These are phyloP conservation scores for Hiodon alosoides DNA, from an alignment of 2,113 vertebrate genomes.

Conservation along the genomic window DNA sequence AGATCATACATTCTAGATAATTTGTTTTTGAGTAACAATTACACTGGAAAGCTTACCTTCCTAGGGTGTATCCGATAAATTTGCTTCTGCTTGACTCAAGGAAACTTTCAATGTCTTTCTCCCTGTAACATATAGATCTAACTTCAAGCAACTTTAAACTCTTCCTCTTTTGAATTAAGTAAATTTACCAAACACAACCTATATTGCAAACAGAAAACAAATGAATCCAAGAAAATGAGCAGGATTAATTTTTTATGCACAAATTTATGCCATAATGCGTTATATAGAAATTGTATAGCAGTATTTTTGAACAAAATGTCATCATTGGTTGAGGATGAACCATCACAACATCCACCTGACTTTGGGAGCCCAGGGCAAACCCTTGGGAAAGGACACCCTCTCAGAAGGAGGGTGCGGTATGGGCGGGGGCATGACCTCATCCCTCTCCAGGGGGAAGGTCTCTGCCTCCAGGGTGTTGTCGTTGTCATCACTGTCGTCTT, in stretches of 20 bases:
- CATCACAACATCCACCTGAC: conserved; percentile 74
- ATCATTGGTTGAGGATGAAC: too few relatives aligned
- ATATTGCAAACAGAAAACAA: too few relatives aligned
- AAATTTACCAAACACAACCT: too few relatives aligned
- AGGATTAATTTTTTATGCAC: not conserved
- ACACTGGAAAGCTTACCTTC: conserved; percentile 66
- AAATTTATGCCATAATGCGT: too few relatives aligned
- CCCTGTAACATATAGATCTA: conserved; percentile 57
- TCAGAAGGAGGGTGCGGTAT: conserved; percentile 81
- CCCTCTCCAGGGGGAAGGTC: conserved; percentile 84
- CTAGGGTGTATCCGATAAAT: conserved; percentile 94
- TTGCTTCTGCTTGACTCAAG: conserved; percentile 96
- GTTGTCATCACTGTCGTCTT: conserved; percentile 89
- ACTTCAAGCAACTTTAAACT: too few relatives aligned
- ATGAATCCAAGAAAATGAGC: too few relatives aligned
- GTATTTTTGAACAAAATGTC: too few relatives aligned
- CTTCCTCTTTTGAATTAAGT: too few relatives aligned
- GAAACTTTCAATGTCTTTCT: conserved; percentile 97
- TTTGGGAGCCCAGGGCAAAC: conserved; percentile 95
- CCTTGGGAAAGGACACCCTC: conserved; percentile 87
- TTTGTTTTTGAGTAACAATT: not conserved
- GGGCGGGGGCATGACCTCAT: conserved; percentile 90
- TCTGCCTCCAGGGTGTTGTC: conserved; percentile 87
- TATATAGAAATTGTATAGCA: too few relatives aligned
- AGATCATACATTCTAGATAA: not conserved